Base-by-base conservation (phyloP, 2,113 vertebrate species). In the Cyanocitta stelleri region DNA sequence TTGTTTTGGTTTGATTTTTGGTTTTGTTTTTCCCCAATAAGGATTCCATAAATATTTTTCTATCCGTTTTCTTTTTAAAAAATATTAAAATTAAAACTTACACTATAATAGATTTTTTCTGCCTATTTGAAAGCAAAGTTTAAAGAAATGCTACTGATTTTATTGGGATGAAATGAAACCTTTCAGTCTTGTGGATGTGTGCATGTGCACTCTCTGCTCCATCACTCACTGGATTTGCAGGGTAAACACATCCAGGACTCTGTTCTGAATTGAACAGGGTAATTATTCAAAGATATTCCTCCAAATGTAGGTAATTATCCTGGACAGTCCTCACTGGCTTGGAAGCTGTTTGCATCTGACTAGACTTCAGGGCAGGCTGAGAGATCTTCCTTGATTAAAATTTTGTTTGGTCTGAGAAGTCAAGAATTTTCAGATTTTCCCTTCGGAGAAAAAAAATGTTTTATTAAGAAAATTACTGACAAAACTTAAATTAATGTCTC, bases 361-460 rank as follows among this genome's bases (percentile, higher is more conserved):
- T 17, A 19, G 19, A 32, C 29, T 82, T 48, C 46, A 56, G 9
- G 44, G 37, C 9, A 14, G 26, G 30, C 39, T 55, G 39, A 71
- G 33, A 49, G 33, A 54, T 43, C 26, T 74, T 68, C 39, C 56
- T 87, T 49, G 19, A 32, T 62, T 58, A 69, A 66, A 74, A 41
- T 44, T 81, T 44, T 80, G 15, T 87, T 79, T 68, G 33, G 7
- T 83, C 33, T 83, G 58, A 41, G 64, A 63, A 80, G 22, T 32
- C 30, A 87, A 62, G 12, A 32, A 35, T 46, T 64, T 87, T 37
- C 27, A 37, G 24, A 13, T 83, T 91, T 91, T 71, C 41, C 6
- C 16, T 35, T 61, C 10, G 1, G 5, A 0, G 5, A 0, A 24
- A 3, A 2, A 23, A 8, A 0, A 5, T 7, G 2, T n/a, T 43